Evolutionary conservation across 2,888 invertebrate genomes (phyloP).

Genomic region (Cylindroiulus punctatus): DNA sequence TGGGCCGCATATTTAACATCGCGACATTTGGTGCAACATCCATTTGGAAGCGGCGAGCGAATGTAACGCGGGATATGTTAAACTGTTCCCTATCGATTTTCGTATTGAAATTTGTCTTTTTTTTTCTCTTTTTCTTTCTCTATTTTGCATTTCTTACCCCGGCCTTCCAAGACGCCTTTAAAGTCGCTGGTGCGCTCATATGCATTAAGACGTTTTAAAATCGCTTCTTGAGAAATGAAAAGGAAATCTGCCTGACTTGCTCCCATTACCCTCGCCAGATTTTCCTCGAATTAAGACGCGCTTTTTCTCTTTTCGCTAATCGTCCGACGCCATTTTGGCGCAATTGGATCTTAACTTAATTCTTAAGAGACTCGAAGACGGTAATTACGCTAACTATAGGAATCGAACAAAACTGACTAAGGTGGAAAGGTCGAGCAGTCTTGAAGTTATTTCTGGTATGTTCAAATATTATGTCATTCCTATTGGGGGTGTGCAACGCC

Average conservation of each 20-base stretch:
- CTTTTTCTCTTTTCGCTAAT: background rate
- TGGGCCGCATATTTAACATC: conserved; percentile 44
- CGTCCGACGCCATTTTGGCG: background rate
- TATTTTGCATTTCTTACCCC: background rate
- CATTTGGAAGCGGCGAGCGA: conserved; percentile 40
- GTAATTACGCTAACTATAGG: too few relatives aligned
- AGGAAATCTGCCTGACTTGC: conserved; percentile 45
- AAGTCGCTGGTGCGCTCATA: conserved; percentile 39
- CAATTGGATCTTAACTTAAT: background rate
- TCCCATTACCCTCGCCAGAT: conserved; percentile 47
- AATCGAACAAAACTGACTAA: too few relatives aligned
- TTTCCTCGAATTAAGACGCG: conserved; percentile 30
- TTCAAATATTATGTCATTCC: too few relatives aligned
- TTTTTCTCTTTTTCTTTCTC: background rate
- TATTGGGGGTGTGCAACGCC: too few relatives aligned
- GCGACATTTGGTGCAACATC: conserved; percentile 19
- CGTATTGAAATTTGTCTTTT: conserved; percentile 39
- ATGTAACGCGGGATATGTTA: conserved; percentile 41
- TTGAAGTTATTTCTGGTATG: too few relatives aligned
- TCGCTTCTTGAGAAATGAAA: conserved; percentile 47
- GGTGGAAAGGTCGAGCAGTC: too few relatives aligned
- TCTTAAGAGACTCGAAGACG: conserved; percentile 1
- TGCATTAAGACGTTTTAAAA: conserved; percentile 44
- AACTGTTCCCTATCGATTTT: conserved; percentile 39
- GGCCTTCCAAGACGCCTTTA: conserved; percentile 5